These are phyloP conservation scores for Idris sp. DNA, from an alignment of 1,140 invertebrate species.

Conservation along the genomic window DNA sequence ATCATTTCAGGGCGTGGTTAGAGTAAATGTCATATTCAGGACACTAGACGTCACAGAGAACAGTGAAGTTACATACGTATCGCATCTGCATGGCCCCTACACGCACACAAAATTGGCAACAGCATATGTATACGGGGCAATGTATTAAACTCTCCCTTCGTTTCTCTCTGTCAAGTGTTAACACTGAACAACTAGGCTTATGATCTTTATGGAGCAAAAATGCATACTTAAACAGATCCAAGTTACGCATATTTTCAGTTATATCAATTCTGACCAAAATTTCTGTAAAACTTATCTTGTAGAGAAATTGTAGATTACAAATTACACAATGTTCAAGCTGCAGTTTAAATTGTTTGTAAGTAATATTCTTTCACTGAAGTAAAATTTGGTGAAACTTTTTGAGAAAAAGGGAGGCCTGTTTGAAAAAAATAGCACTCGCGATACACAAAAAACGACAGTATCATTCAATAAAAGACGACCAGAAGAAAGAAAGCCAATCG, in stretches of 20 bases:
- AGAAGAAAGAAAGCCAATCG: constrained; percentile 65
- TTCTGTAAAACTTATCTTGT: too few relatives aligned
- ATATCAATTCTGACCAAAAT: too few relatives aligned
- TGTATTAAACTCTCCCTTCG: constrained; percentile 61
- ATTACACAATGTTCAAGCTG: too few relatives aligned
- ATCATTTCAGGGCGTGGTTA: constrained; percentile 69
- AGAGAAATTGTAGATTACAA: too few relatives aligned
- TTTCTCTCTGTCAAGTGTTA: constrained; percentile 48
- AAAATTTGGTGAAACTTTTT: background rate
- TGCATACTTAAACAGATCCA: too few relatives aligned
- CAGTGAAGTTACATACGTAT: constrained; percentile 69
- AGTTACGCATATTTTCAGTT: too few relatives aligned
- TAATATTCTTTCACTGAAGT: too few relatives aligned
- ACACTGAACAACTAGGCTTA: constrained; percentile 50
- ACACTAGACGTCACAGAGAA: constrained; percentile 72
- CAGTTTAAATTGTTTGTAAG: too few relatives aligned
- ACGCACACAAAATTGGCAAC: constrained; percentile 51
- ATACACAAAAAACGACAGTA: constrained; percentile 36
- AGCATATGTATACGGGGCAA: constrained; percentile 63
- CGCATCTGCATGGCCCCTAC: constrained; percentile 68
- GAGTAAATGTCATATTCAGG: constrained; percentile 73
- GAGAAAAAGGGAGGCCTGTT: constrained; percentile 1
- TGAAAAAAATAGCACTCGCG: constrained; percentile 9
- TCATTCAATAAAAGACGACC: constrained; percentile 43
- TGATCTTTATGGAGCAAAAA: constrained; percentile 20